Percentiles rank a stretch among this genome's conserved stretches.
These are phyloP conservation scores for Pasiphila rectangulata DNA, from an alignment of 2,888 invertebrate genomes.

Conservation along the genomic window DNA sequence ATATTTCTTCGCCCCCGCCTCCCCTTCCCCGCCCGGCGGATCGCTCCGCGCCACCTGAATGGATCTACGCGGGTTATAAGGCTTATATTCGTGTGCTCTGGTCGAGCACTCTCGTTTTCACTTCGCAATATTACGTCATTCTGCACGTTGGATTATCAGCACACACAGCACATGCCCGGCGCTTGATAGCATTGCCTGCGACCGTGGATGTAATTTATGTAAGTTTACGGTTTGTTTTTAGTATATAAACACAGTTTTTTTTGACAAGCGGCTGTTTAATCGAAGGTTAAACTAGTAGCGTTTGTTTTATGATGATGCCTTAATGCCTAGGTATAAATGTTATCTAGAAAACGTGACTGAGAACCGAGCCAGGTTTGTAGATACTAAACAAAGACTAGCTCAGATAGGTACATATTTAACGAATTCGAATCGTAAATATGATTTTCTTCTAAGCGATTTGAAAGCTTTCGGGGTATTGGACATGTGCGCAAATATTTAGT, in stretches of 20 bases:
- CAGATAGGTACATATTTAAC: too few species aligned
- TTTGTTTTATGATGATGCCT: background rate
- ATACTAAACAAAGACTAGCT: too few species aligned
- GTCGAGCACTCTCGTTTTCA: conserved; percentile 65
- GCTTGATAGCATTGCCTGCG: conserved; percentile 27
- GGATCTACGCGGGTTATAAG: conserved; percentile 58
- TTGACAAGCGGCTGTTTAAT: background rate
- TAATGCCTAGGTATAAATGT: background rate
- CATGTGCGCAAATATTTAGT: too few species aligned
- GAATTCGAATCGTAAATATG: too few species aligned
- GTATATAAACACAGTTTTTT: background rate
- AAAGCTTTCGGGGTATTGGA: too few species aligned
- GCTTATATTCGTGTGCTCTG: conserved; percentile 56
- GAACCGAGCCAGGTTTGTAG: too few species aligned
- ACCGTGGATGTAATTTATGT: conserved; percentile 15
- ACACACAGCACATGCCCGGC: conserved; percentile 40
- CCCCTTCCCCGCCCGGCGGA: conserved; percentile 53
- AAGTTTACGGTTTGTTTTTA: conserved; percentile 20
- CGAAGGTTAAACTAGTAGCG: background rate
- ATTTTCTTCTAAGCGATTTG: too few species aligned
- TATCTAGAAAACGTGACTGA: conserved; percentile 6
- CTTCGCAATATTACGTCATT: conserved; percentile 61
- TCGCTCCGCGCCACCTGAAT: conserved; percentile 68
- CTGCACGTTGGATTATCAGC: conserved; percentile 54
- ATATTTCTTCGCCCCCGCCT: conserved; percentile 59